Conservation (phyloP, 2,797 vertebrate species). For the Anguilla pacifica region DNA sequence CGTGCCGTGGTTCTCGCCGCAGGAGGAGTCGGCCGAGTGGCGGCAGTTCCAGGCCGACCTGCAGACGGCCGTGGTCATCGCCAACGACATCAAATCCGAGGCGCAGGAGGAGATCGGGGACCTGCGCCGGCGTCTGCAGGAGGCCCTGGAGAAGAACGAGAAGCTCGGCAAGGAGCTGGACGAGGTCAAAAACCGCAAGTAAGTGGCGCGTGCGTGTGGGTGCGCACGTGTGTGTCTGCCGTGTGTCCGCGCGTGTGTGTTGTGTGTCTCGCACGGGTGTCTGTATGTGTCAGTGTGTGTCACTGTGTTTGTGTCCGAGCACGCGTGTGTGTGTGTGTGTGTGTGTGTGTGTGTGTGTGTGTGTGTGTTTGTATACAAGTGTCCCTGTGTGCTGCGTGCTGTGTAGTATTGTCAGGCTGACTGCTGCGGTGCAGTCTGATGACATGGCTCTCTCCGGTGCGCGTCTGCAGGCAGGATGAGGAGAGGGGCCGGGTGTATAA, state of each 20-base stretch:
- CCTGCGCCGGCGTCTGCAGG: slow-evolving; percentile 85
- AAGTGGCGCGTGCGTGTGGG: slow-evolving; percentile 51
- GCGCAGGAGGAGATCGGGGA: slow-evolving; percentile 96
- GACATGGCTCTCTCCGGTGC: background rate
- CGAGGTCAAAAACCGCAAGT: slow-evolving; percentile 94
- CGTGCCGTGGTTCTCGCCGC: background rate
- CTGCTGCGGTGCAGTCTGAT: background rate
- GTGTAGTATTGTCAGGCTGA: background rate
- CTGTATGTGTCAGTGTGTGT: slow-evolving; percentile 25
- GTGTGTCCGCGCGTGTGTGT: background rate
- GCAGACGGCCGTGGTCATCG: slow-evolving; percentile 94
- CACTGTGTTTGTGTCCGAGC: background rate
- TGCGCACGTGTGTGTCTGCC: background rate
- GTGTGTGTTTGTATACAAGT: background rate
- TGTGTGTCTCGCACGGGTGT: background rate
- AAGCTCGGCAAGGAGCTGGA: slow-evolving; percentile 92
- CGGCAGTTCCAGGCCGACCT: slow-evolving; percentile 96
- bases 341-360: background rate
- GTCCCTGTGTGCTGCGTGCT: background rate
- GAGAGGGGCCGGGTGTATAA: slow-evolving; percentile 95
- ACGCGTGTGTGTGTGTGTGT: background rate
- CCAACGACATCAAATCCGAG: slow-evolving; percentile 95
- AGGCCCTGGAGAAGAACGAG: slow-evolving; percentile 89
- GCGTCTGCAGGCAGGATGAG: slow-evolving; percentile 85
- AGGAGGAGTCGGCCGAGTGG: slow-evolving; percentile 97